phyloP scores from a whole-genome alignment of 2,797 vertebrate species.

The Psittacula derbiana region DNA sequence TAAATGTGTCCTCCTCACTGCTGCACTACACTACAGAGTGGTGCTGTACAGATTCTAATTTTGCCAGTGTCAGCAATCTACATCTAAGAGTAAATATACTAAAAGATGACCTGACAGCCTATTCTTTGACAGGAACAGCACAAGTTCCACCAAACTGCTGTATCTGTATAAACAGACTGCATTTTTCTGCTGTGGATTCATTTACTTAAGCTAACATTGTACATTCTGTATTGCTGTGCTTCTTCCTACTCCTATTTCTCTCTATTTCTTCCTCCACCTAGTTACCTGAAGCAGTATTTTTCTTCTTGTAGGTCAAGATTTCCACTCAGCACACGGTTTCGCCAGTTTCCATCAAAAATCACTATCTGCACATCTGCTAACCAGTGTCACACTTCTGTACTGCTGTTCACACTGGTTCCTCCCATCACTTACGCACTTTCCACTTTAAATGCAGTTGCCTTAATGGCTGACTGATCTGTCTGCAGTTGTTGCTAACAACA shows the following conservation, averaged over 20 bases:
- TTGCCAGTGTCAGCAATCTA: not conserved
- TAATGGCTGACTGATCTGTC: not conserved
- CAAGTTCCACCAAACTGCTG: not conserved
- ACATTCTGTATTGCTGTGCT: not conserved
- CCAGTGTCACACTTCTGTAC: not conserved
- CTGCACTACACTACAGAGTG: not conserved
- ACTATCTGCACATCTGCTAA: conserved; percentile 29
- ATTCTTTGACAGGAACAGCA: not conserved
- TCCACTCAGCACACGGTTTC: not conserved
- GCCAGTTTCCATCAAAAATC: conserved; percentile 21
- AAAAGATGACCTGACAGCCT: not conserved
- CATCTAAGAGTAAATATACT: not conserved
- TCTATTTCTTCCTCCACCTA: not conserved
- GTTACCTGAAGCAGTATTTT: not conserved
- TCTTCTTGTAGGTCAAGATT: conserved; percentile 38
- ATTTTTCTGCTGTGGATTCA: not conserved
- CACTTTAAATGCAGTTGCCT: not conserved
- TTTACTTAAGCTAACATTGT: not conserved
- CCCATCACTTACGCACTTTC: not conserved
- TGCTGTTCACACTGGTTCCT: not conserved
- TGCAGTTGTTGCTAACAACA: not conserved
- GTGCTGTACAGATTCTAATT: not conserved
- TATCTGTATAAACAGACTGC: not conserved
- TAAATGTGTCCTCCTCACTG: not conserved
- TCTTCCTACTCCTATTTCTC: not conserved